Evolutionary conservation across 2,113 vertebrate genomes (phyloP).

Genomic region (Lasiurus borealis): DNA sequence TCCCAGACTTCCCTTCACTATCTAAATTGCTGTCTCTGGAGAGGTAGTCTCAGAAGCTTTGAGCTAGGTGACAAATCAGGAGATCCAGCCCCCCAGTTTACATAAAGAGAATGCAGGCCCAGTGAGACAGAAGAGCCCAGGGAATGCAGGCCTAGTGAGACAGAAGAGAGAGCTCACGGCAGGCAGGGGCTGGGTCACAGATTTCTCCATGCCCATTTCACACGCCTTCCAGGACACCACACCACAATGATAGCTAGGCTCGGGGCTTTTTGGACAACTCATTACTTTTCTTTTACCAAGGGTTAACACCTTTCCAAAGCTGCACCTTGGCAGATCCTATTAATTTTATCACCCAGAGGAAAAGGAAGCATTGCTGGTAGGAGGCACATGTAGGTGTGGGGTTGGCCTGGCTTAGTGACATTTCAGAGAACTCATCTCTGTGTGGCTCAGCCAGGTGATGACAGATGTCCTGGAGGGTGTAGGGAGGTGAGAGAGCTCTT

Average conservation of each 20-base stretch:
- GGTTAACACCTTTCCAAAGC: background rate
- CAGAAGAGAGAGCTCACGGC: background rate
- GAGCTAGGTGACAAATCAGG: background rate
- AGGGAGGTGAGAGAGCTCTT: background rate
- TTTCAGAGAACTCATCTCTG: background rate
- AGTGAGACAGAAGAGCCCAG: background rate
- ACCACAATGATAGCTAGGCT: background rate
- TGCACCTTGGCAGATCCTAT: slow-evolving; percentile 1
- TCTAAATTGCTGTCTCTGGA: slow-evolving; percentile 57
- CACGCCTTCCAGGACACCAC: background rate
- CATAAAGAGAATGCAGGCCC: slow-evolving; percentile 1
- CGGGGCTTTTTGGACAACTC: background rate
- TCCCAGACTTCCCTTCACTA: background rate
- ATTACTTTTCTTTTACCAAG: background rate
- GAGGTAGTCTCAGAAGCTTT: slow-evolving; percentile 52
- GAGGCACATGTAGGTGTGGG: background rate
- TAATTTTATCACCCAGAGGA: slow-evolving; percentile 30
- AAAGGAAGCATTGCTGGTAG: background rate
- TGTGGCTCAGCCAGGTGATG: background rate
- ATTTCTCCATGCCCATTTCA: background rate
- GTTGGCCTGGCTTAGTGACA: background rate
- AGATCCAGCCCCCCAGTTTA: background rate
- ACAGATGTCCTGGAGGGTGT: background rate
- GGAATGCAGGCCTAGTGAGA: background rate
- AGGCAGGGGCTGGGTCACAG: background rate